Evolutionary conservation across 2,888 invertebrate species (phyloP), one percentile per base, ranked within the genome.

Genomic region (Amphipoea lucens): DNA sequence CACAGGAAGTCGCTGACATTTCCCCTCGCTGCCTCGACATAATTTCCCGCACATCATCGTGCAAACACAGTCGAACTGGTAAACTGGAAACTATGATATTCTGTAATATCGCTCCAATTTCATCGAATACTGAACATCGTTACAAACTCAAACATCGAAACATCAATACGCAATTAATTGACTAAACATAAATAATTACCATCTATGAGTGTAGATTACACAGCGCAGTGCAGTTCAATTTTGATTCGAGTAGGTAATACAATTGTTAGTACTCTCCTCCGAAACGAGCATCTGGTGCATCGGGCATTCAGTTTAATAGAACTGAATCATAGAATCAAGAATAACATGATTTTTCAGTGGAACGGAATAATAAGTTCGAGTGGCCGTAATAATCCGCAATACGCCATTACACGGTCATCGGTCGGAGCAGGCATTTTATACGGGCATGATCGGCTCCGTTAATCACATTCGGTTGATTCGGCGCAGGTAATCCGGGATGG

Each of bases 391-490:
- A 89, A 87, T 87, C 83, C 80, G 79, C 85, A 89, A 86, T 89
- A 84, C 79, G 83, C 79, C 77, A 88, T 89, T 86, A 87, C 83
- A 84, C 75, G 83, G 89, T 89, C 89, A 90, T 88, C 88, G 87
- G 87, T 75, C 75, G 86, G 48, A 74, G 82, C 76, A 76, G 89
- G 87, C 91, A 87, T 90, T 91, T 93, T 92, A 92, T 92, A 90
- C 92, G 91, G 91, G 90, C 90, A 87, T 89, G 90, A 88, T 87
- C 87, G 89, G 86, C 54, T 87, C 91, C 90, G 87, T 92, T 92
- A 91, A 92, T 92, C 92, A 93, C 90, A 88, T 92, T 90, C 91
- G 90, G 90, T 90, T 90, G 91, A 91, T 91, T 90, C 88, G 89
- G 83, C 90, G 82, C 91, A 88, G 91, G 90, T 92, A 91, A 92